Conservation (phyloP, 2,113 vertebrate species). For the Lagopus leucura region DNA sequence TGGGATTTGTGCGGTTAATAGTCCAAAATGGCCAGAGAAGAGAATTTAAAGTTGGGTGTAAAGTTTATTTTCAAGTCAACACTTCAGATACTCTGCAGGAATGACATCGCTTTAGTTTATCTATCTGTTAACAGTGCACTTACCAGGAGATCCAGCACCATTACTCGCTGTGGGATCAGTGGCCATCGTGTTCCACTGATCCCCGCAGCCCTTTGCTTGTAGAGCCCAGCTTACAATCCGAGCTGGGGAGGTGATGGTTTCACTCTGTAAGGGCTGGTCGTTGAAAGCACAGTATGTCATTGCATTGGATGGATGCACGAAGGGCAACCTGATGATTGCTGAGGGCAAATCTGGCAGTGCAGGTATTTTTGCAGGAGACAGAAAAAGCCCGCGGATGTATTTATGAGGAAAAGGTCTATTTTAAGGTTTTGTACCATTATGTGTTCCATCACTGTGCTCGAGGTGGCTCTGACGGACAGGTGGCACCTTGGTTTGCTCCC, state of each 20-base stretch:
- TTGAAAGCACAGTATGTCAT: background rate
- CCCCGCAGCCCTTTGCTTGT: background rate
- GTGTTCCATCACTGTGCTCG: background rate
- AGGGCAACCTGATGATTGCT: background rate
- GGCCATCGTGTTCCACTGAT: too few relatives aligned
- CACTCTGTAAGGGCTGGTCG: background rate
- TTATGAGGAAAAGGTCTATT: background rate
- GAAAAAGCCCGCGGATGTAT: accelerated
- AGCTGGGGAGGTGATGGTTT: background rate
- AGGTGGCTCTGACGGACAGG: background rate
- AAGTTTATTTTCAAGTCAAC: background rate
- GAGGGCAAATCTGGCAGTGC: background rate
- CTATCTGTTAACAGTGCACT: background rate
- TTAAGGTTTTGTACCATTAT: background rate
- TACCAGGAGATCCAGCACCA: background rate
- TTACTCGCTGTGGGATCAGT: background rate
- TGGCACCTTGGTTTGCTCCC: background rate
- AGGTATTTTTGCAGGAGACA: background rate
- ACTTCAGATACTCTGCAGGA: background rate
- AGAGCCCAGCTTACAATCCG: background rate
- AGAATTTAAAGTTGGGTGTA: background rate
- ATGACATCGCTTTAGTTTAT: background rate
- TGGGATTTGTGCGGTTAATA: background rate
- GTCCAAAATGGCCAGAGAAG: background rate
- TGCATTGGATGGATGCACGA: background rate